Percentiles rank a stretch among this genome's conserved stretches.
Conservation (phyloP, 2,888 invertebrate species). For the Oligia latruncula region DNA sequence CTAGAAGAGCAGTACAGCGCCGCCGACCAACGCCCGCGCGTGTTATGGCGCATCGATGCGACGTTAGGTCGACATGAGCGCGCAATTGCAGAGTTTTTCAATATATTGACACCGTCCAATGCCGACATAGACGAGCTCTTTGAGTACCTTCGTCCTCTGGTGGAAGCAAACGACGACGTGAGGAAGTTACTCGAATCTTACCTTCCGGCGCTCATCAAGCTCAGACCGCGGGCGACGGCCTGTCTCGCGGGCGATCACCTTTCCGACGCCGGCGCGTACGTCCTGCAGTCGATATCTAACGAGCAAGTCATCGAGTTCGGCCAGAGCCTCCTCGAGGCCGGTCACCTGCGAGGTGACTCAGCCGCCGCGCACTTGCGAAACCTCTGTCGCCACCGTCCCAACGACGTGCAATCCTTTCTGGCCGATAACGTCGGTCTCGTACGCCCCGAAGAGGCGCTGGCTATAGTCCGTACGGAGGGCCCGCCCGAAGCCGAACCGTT, state of each 20-base stretch:
- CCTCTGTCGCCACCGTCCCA: slow-evolving; percentile 76
- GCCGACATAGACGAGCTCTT: slow-evolving; percentile 83
- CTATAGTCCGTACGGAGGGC: slow-evolving; percentile 76
- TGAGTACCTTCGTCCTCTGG: slow-evolving; percentile 76
- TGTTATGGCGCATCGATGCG: slow-evolving; percentile 78
- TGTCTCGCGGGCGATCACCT: slow-evolving; percentile 75
- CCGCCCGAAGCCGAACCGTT: slow-evolving; percentile 80
- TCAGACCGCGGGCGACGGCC: slow-evolving; percentile 80
- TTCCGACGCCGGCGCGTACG: slow-evolving; percentile 54
- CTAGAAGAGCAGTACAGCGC: slow-evolving; percentile 65
- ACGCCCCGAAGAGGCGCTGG: slow-evolving; percentile 84
- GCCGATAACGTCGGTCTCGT: slow-evolving; percentile 77
- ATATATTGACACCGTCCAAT: slow-evolving; percentile 75
- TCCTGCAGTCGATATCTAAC: slow-evolving; percentile 65
- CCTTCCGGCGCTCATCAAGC: slow-evolving; percentile 73
- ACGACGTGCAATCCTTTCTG: slow-evolving; percentile 77
- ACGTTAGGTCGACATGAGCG: slow-evolving; percentile 71
- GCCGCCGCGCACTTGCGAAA: slow-evolving; percentile 78
- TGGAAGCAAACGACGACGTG: slow-evolving; percentile 67
- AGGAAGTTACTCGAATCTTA: slow-evolving; percentile 68
- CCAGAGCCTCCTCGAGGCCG: slow-evolving; percentile 74
- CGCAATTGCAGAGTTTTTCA: slow-evolving; percentile 78
- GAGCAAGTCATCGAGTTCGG: slow-evolving; percentile 76
- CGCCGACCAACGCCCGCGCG: slow-evolving; percentile 74
- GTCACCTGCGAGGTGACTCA: slow-evolving; percentile 74